Base-by-base conservation (phyloP, 2,113 vertebrate species). In the Aldabrachelys gigantea region DNA sequence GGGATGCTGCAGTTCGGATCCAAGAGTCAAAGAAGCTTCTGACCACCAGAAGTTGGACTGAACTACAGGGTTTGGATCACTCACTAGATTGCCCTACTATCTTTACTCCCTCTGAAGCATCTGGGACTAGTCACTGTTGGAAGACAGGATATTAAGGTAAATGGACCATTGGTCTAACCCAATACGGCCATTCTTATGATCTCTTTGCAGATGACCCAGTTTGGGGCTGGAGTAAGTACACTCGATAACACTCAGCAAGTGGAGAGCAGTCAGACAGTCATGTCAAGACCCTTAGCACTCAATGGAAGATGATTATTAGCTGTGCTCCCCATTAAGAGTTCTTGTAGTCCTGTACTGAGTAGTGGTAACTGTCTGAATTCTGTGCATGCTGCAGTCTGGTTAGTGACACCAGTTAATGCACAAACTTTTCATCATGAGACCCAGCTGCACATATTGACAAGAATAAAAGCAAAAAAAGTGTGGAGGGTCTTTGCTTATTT, bases 401-500 rank as follows among this genome's bases (percentile, higher is more conserved):
- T 19, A 41, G 53, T 10, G 22, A 25, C 8, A 47, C 56, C 2
- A n/a, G 2, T 12, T 14, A 1, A 3, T 3, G 24, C 2, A 3
- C 57, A 1, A 12, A 79, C 90, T 52, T 35, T 12, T 62, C 59
- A 31, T 62, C 29, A 62, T 0, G 65, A 2, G 22, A 81, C 31
- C 44, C 72, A 54, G 17, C 25, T 16, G 0, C 8, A 84, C 83
- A 47, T 38, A 35, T 65, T 10, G 0, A 62, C 31, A 5, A 47
- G 8, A 29, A 57, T 1, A 0, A 3, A 10, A 44, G 49, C 72
- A 11, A 41, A 52, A 41, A 52, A 87, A 0, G 5, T 50, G 1
- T 1, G 10, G 35, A 1, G 0, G 24, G 8, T 16, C 0, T 1
- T 80, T 52, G 1, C 4, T 3, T 3, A 0, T 4, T 50, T 35